Conservation (phyloP, 2,797 vertebrate genomes). For the Craterocephalus amniculus region DNA sequence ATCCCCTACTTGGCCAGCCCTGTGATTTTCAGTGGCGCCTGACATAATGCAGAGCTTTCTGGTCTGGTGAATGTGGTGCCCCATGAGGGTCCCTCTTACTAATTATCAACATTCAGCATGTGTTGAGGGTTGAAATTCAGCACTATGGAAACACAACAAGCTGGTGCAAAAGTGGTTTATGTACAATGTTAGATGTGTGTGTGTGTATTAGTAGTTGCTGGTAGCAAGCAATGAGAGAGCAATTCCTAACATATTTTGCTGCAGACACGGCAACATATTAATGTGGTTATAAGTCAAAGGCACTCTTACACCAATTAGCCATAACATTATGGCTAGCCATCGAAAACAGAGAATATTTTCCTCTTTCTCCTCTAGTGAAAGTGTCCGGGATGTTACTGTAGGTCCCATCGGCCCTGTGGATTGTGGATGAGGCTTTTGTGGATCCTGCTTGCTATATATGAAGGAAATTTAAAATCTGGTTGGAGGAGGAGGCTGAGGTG, state of each 20-base stretch:
- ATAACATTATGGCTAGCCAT: too few species aligned
- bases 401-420: not conserved
- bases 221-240: slow-evolving; percentile 31
- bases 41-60: slow-evolving; percentile 32
- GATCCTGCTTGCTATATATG: not conserved
- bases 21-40: slow-evolving; percentile 50
- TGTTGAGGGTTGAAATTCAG: slow-evolving; percentile 24
- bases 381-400: not conserved
- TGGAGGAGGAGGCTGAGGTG: too few species aligned
- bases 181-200: slow-evolving; percentile 9
- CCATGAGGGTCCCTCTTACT: slow-evolving; percentile 45
- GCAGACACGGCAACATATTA: not conserved
- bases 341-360: too few species aligned
- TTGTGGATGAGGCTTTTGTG: not conserved
- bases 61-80: slow-evolving; percentile 41
- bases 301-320: too few species aligned
- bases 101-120: slow-evolving; percentile 52
- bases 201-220: slow-evolving; percentile 32
- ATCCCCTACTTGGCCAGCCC: slow-evolving; percentile 14
- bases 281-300: not conserved
- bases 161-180: too few species aligned
- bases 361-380: not conserved
- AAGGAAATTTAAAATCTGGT: too few species aligned
- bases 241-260: slow-evolving; percentile 27
- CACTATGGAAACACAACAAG: slow-evolving; percentile 21